Evolutionary conservation across 2,113 vertebrate species (phyloP).

Genomic region (Gallinago jamesoni): DNA sequence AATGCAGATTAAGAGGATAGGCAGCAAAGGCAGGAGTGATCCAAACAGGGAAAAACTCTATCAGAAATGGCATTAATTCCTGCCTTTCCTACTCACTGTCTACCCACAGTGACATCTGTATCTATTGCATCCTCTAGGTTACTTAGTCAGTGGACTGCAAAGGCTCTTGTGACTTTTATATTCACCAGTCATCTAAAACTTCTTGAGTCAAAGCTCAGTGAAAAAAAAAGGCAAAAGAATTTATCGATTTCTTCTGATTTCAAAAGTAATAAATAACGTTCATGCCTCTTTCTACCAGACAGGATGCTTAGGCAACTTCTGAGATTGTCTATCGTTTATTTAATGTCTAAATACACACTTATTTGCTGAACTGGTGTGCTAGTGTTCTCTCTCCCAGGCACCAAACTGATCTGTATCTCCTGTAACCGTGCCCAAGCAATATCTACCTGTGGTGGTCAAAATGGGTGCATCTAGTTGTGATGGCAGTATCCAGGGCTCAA

Average conservation of each 20-base stretch:
- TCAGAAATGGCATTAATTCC: background rate
- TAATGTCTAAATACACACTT: background rate
- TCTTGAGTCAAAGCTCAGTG: background rate
- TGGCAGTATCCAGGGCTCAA: background rate
- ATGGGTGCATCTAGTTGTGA: background rate
- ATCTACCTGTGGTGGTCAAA: background rate
- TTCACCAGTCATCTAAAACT: background rate
- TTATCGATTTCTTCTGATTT: background rate
- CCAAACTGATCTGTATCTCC: background rate
- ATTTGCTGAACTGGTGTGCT: background rate
- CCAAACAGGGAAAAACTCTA: background rate
- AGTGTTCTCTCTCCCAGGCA: background rate
- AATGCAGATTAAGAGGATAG: background rate
- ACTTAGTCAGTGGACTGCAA: background rate
- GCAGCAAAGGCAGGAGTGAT: background rate
- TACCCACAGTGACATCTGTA: background rate
- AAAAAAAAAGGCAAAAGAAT: background rate
- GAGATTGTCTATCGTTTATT: background rate
- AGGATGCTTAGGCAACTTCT: background rate
- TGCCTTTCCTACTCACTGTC: background rate
- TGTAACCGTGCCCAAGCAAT: background rate
- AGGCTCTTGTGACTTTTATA: background rate
- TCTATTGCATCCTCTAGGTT: background rate
- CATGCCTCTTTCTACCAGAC: background rate
- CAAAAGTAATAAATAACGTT: background rate